Evolutionary conservation across 2,888 invertebrate genomes (phyloP).

Genomic region (Exocentrus adspersus): DNA sequence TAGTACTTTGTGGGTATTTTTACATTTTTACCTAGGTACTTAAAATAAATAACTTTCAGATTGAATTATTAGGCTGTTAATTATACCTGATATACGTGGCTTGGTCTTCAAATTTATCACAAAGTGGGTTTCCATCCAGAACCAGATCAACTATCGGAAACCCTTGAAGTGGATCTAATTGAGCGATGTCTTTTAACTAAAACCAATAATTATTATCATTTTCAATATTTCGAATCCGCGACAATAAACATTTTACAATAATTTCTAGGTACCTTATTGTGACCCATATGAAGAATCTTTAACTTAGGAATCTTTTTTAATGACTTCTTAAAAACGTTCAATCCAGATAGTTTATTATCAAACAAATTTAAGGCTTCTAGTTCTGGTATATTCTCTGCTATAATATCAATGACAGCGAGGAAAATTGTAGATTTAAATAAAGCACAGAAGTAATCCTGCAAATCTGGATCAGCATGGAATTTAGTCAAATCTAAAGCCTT

Average conservation of each 20-base stretch:
- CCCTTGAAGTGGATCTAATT: constrained; percentile 75
- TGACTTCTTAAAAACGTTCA: constrained; percentile 70
- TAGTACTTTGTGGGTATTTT: too few relatives aligned
- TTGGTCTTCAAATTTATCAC: constrained; percentile 80
- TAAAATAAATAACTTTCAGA: too few relatives aligned
- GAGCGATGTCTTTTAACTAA: constrained; percentile 73
- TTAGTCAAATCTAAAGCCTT: constrained; percentile 83
- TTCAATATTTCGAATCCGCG: not conserved
- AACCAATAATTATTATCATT: constrained; percentile 44
- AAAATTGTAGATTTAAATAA: constrained; percentile 79
- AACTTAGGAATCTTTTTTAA: constrained; percentile 75
- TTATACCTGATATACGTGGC: constrained; percentile 85
- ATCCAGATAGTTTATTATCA: constrained; percentile 78
- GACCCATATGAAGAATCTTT: constrained; percentile 81
- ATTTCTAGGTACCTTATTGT: constrained; percentile 89
- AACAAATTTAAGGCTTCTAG: constrained; percentile 83
- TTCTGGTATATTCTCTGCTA: constrained; percentile 85
- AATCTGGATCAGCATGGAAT: constrained; percentile 81
- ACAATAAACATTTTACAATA: constrained; percentile 40
- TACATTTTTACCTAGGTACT: too few relatives aligned
- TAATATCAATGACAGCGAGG: constrained; percentile 79
- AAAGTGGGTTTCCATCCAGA: constrained; percentile 83
- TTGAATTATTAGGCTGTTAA: constrained; percentile 25
- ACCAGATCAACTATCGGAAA: constrained; percentile 79
- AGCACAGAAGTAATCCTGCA: constrained; percentile 79